Evolutionary conservation across 1,140 invertebrate genomes (phyloP).

Genomic region (Sminthurinus signatus): DNA sequence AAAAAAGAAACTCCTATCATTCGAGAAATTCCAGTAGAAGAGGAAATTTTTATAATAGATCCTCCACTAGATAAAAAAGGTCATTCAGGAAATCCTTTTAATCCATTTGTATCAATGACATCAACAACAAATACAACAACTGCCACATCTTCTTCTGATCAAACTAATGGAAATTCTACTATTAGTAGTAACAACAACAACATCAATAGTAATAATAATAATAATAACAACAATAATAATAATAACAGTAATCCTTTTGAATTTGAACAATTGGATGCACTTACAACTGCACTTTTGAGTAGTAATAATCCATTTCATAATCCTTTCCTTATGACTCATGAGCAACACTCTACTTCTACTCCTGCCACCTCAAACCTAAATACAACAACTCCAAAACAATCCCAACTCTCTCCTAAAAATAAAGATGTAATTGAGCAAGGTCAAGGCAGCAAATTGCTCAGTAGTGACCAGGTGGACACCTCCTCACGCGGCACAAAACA

Average conservation of each 20-base stretch:
- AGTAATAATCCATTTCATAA: conserved; percentile 40
- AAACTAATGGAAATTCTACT: conserved; percentile 29
- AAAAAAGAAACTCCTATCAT: neutral
- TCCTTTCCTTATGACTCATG: conserved; percentile 35
- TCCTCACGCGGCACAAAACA: conserved; percentile 27
- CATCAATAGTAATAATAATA: conserved; percentile 40
- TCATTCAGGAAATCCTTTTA: too few relatives aligned
- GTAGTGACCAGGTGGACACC: conserved; percentile 12
- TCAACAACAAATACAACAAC: too few relatives aligned
- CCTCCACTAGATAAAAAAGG: neutral
- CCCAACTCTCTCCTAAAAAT: neutral
- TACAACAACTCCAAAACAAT: neutral
- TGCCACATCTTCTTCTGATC: conserved; percentile 45
- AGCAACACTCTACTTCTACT: neutral
- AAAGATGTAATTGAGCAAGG: neutral
- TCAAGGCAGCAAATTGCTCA: conserved; percentile 18
- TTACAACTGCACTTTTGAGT: conserved; percentile 33
- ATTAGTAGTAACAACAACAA: conserved; percentile 42
- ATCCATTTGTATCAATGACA: too few relatives aligned
- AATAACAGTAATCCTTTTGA: conserved; percentile 42
- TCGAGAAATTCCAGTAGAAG: conserved; percentile 9
- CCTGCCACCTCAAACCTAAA: neutral
- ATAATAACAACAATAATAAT: conserved; percentile 40
- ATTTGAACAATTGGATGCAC: conserved; percentile 33
- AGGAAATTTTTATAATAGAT: conserved; percentile 34